These are phyloP conservation scores for Dendrolimus kikuchii DNA, from an alignment of 1,140 invertebrate genomes.

Conservation along the genomic window DNA sequence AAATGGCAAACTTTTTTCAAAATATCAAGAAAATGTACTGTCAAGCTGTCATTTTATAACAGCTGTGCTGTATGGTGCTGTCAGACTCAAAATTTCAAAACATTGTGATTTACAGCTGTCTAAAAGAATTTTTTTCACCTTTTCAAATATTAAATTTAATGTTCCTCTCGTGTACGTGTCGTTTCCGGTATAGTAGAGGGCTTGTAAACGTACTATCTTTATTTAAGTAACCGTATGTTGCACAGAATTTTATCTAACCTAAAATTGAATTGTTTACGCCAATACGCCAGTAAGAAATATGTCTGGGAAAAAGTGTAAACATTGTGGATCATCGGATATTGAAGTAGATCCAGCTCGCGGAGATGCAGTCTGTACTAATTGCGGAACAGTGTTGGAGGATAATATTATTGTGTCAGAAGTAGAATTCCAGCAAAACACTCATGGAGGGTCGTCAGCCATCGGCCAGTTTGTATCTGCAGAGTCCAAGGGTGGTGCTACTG, in stretches of 20 bases:
- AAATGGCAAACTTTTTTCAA: no score
- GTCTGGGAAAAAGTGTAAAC: conserved; percentile 85
- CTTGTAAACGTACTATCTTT: no score
- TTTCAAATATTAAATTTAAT: no score
- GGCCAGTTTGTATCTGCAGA: conserved; percentile 95
- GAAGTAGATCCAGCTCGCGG: conserved; percentile 93
- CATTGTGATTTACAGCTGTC: no score
- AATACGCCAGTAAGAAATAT: conserved; percentile 19
- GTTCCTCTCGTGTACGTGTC: no score
- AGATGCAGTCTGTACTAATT: conserved; percentile 96
- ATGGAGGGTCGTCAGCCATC: conserved; percentile 89
- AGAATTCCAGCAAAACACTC: conserved; percentile 94
- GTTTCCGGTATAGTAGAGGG: no score
- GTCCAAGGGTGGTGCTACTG: conserved; percentile 84
- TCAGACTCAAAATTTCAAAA: no score
- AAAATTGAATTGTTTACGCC: background rate
- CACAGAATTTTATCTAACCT: background rate
- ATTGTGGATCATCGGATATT: conserved; percentile 95
- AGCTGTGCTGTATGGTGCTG: no score
- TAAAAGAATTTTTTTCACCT: no score
- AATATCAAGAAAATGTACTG: no score
- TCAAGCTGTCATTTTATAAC: no score
- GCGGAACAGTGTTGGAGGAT: conserved; percentile 96
- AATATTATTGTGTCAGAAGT: conserved; percentile 97
- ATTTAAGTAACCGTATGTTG: background rate